phyloP scores from a whole-genome alignment of 2,888 invertebrate genomes.

The Nineta flava region DNA sequence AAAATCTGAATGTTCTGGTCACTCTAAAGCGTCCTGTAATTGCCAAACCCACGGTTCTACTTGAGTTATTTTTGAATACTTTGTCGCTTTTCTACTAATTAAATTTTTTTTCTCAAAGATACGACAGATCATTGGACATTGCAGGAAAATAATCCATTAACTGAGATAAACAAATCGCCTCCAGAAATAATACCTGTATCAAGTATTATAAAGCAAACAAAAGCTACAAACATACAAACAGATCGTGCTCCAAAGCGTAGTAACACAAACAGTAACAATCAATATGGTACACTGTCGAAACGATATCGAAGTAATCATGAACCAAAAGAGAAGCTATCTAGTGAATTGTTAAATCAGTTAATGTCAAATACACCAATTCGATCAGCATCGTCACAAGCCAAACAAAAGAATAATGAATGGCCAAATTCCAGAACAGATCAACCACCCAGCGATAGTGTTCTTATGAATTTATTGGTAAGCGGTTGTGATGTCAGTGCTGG shows the following conservation, averaged over 20 bases:
- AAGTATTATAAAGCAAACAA: not conserved
- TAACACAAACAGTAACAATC: constrained; percentile 2
- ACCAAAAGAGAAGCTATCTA: constrained; percentile 26
- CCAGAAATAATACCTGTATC: not conserved
- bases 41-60: too few species aligned
- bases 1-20: too few species aligned
- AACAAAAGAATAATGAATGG: constrained; percentile 26
- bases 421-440: constrained; percentile 21
- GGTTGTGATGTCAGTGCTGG: constrained; percentile 90
- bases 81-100: too few species aligned
- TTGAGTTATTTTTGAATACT: too few species aligned
- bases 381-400: constrained; percentile 23
- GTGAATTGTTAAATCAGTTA: constrained; percentile 41
- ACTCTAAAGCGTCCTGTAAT: too few species aligned
- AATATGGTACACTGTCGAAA: constrained; percentile 19
- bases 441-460: constrained; percentile 58
- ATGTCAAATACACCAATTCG: constrained; percentile 30
- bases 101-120: not conserved
- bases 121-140: constrained; percentile 4
- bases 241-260: constrained; percentile 5
- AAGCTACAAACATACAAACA: not conserved
- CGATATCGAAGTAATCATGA: constrained; percentile 20
- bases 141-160: not conserved
- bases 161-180: not conserved
- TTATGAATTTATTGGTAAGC: constrained; percentile 89